Conservation (phyloP, 1,140 invertebrate species). For the Lucilia sericata region DNA sequence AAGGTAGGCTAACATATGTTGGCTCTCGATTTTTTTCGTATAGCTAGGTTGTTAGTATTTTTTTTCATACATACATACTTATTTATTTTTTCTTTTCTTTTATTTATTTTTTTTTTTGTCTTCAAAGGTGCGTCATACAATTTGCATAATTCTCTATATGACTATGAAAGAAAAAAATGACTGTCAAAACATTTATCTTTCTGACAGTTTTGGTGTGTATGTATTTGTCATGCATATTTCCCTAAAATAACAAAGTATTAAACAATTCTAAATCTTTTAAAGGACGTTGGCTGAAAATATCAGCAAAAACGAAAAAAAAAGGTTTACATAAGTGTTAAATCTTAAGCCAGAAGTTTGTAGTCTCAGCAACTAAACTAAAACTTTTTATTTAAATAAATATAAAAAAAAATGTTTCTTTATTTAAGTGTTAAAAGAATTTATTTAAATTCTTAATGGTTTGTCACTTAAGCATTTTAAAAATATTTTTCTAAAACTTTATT, state of each 20-base stretch:
- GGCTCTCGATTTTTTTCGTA: not conserved
- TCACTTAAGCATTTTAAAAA: not conserved
- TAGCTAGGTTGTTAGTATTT: not conserved
- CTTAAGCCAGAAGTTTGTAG: not conserved
- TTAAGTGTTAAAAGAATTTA: slow-evolving; percentile 30
- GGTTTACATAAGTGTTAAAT: not conserved
- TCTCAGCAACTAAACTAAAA: too few relatives aligned
- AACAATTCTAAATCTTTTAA: not conserved
- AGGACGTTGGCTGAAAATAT: not conserved
- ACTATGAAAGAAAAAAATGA: not conserved
- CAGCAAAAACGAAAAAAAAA: not conserved
- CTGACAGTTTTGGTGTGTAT: slow-evolving; percentile 8
- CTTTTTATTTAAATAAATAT: not conserved
- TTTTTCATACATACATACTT: not conserved
- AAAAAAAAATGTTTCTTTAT: not conserved
- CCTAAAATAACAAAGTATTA: slow-evolving; percentile 9
- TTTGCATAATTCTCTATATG: not conserved
- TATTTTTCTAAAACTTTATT: not conserved
- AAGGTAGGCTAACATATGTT: not conserved
- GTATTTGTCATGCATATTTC: not conserved
- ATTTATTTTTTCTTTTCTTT: not conserved
- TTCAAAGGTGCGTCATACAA: not conserved
- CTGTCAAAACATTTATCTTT: slow-evolving; percentile 21
- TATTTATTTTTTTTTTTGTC: too few relatives aligned
- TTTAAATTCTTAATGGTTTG: slow-evolving; percentile 44